Evolutionary conservation across 2,888 invertebrate species (phyloP), one percentile per base, ranked within the genome.

Genomic region (Bugula neritina): DNA sequence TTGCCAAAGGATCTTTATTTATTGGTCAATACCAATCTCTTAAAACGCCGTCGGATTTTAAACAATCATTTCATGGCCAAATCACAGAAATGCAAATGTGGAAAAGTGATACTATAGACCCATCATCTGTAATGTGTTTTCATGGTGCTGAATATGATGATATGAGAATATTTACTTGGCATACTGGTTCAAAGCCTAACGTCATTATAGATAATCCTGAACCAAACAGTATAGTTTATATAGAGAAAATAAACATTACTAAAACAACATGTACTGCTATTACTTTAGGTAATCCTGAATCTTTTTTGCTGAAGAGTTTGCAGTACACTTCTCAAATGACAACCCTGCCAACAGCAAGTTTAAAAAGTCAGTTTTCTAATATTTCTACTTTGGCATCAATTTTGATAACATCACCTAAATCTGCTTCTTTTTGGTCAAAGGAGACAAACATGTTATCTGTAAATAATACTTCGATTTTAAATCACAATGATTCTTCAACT

Each of bases 201-300:
- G n/a, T 31, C 10, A n/a, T 3, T 5, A 63, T 63, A 10, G 17
- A 25, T n/a, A 63, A 63, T 27, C 31, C 63, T 25, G 63, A 63
- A 31, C 63, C 63, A 31, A 10, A 27, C 31, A 63, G 63, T 63
- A 63, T 63, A 63, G 63, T 63, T 13, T 63, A 63, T 31, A 63
- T 63, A 25, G 63, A 63, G 31, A 63, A n/a, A 63, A 29, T 25
- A 31, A 63, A 63, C 31, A n/a, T 63, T n/a, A 29, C 63, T 31
- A 27, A 25, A 10, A 17, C 29, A 10, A 21, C 27, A 63, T 63
- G 63, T 31, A 5, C 31, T 13, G 10, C 2, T 63, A n/a, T 17
- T 43, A 43, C 17, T 17, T 43, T 43, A 17, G 17, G 17, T 5
- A 17, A 17, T 10, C 17, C 43, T 43, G 10, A 43, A 43, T 43